phyloP scores from a whole-genome alignment of 1,140 invertebrate genomes.

The Drosophila sechellia region DNA sequence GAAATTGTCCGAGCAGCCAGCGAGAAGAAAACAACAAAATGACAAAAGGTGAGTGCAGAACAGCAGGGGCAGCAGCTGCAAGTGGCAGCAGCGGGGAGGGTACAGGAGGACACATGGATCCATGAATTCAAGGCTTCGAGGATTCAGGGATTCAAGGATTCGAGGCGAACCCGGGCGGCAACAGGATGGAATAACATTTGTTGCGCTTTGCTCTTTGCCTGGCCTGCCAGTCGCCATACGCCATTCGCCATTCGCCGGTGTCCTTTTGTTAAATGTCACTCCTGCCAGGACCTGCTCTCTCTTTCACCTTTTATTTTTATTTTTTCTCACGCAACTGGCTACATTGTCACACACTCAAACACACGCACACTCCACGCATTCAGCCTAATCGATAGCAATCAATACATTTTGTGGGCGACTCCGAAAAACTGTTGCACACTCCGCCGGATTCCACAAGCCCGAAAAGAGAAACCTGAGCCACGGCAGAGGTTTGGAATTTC shows the following conservation, averaged over 20 bases:
- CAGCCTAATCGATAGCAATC: slow-evolving; percentile 73
- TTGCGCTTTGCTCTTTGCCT: slow-evolving; percentile 64
- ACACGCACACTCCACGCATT: slow-evolving; percentile 7
- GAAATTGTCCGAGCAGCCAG: slow-evolving; percentile 17
- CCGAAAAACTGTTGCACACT: slow-evolving; percentile 40
- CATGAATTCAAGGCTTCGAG: not conserved
- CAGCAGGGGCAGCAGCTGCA: slow-evolving; percentile 19
- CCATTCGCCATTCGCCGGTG: not conserved
- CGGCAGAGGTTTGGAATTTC: not conserved
- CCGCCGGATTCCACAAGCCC: not conserved
- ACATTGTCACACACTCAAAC: not conserved
- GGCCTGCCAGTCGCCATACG: not conserved
- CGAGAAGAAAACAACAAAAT: not conserved
- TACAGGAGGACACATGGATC: not conserved
- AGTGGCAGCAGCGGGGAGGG: not conserved
- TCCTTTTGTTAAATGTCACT: slow-evolving; percentile 54
- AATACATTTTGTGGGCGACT: slow-evolving; percentile 56
- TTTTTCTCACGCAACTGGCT: slow-evolving; percentile 23
- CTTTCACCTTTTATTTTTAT: not conserved
- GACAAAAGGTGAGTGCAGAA: slow-evolving; percentile 16
- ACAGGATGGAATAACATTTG: slow-evolving; percentile 47
- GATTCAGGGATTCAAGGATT: slow-evolving; percentile 10
- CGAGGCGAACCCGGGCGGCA: slow-evolving; percentile 1
- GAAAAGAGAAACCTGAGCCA: not conserved
- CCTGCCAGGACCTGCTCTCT: slow-evolving; percentile 2